Base-by-base conservation (phyloP, 2,113 vertebrate species). In the Shinisaurus crocodilurus region DNA sequence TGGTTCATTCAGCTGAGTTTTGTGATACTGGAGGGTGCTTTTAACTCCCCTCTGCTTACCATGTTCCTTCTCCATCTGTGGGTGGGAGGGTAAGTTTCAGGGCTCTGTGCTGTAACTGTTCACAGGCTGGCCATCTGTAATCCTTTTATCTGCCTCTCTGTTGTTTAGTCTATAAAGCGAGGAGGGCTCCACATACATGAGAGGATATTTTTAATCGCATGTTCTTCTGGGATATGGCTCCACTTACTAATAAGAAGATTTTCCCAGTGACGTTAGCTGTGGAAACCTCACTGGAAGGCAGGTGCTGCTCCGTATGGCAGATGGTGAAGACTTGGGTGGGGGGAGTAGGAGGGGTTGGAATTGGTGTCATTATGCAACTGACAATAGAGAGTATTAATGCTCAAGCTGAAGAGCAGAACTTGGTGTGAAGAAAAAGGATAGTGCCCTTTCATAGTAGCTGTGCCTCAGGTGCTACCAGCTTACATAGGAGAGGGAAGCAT, bases 231-330 rank as follows among this genome's bases (percentile, higher is more conserved):
- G 90, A 92, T 12, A 1, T 90, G 91, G 85, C 92, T 95, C 50
- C 90, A 29, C 80, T 89, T 95, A 93, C 94, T 89, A 93, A 95
- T 94, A 94, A 94, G 95, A 93, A 94, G 95, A 93, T 96, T 96
- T 95, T 94, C 34, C 0, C 20, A 91, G 92, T 95, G 94, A 87
- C 84, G 89, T 95, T 43, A 80, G 76, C 82, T 0, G 37, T 93
- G 92, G 91, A 93, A 91, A 88, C 3, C 54, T 85, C 90, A 92
- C 76, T 0, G 13, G 91, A 91, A 93, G 92, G 95, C 95, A 95
- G 95, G 95, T 96, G 95, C 92, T 92, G 89, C 90, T 45, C 67
- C 85, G 90, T 91, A 92, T 94, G 92, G 95, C 96, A 96, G 96
- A 96, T 96, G 95, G 95, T 91, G 90, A 93, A 88, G 91, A 93